phyloP scores from a whole-genome alignment of 1,140 invertebrate genomes.

The Eueides isabella region DNA sequence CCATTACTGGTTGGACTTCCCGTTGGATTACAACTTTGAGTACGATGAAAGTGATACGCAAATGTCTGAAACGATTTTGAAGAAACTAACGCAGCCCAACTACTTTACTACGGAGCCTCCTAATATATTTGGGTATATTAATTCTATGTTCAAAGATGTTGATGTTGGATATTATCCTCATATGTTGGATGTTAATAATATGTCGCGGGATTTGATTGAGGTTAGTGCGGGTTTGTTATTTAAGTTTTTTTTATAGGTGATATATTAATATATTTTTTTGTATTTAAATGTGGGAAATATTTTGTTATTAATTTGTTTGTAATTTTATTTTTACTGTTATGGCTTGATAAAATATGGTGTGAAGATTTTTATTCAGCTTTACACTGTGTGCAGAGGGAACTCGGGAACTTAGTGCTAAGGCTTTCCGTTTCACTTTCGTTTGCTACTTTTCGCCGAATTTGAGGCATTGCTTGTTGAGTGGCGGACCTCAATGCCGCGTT shows the following conservation, averaged over 20 bases:
- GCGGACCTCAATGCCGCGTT: too few relatives aligned
- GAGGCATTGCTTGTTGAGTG: too few relatives aligned
- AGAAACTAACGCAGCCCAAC: constrained; percentile 84
- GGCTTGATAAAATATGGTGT: too few relatives aligned
- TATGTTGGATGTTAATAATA: constrained; percentile 86
- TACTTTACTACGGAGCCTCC: constrained; percentile 86
- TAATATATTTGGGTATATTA: constrained; percentile 87
- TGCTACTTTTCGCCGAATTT: too few relatives aligned
- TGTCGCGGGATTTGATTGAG: constrained; percentile 88
- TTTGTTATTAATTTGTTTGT: too few relatives aligned
- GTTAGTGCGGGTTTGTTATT: constrained; percentile 69
- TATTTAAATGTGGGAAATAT: neutral
- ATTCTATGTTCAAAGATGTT: constrained; percentile 83
- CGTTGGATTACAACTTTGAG: constrained; percentile 82
- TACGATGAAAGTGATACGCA: constrained; percentile 73
- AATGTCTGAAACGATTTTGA: constrained; percentile 81
- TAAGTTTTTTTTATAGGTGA: neutral
- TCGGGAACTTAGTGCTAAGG: too few relatives aligned
- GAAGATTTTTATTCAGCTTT: too few relatives aligned
- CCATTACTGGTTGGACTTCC: constrained; percentile 95
- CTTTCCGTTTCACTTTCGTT: too few relatives aligned
- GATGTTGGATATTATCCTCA: constrained; percentile 86
- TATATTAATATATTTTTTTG: too few relatives aligned
- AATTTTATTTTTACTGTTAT: too few relatives aligned
- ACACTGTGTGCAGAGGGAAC: too few relatives aligned